Evolutionary conservation across 2,888 invertebrate genomes (phyloP).

Genomic region (Frankliniella intonsa): DNA sequence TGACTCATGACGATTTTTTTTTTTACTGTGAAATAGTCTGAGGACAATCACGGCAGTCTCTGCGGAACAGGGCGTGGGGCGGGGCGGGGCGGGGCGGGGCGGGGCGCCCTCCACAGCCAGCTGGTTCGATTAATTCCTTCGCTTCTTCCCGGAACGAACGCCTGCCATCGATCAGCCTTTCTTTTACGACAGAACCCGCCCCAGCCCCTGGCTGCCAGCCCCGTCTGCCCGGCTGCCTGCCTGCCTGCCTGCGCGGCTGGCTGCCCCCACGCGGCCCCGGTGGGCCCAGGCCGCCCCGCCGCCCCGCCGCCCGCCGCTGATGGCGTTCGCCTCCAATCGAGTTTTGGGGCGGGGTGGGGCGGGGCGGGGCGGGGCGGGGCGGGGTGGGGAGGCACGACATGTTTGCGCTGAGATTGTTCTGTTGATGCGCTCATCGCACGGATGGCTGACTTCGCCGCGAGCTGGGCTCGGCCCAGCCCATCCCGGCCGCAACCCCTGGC

Average conservation of each 20-base stretch:
- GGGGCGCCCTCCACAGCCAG: too few relatives aligned
- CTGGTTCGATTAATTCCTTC: too few relatives aligned
- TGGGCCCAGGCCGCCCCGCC: not conserved
- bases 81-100: too few relatives aligned
- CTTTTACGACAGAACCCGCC: too few relatives aligned
- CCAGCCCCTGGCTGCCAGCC: too few relatives aligned
- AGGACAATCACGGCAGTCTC: too few relatives aligned
- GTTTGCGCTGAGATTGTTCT: conserved; percentile 17
- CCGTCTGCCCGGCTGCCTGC: not conserved
- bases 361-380: not conserved
- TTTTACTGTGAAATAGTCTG: too few relatives aligned
- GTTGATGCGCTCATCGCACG: conserved; percentile 24
- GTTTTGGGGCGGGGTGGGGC: not conserved
- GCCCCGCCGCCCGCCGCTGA: not conserved
- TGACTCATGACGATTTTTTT: too few relatives aligned
- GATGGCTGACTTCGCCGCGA: conserved; percentile 2
- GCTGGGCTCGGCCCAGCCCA: not conserved
- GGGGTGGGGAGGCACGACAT: not conserved
- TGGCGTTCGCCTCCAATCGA: too few relatives aligned
- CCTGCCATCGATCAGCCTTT: too few relatives aligned
- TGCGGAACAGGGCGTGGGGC: too few relatives aligned
- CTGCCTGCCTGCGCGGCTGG: not conserved
- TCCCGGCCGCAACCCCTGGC: not conserved
- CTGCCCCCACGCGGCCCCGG: not conserved
- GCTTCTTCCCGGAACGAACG: too few relatives aligned